These are phyloP conservation scores for Perdita meconis DNA, from an alignment of 2,888 invertebrate genomes.

Conservation along the genomic window DNA sequence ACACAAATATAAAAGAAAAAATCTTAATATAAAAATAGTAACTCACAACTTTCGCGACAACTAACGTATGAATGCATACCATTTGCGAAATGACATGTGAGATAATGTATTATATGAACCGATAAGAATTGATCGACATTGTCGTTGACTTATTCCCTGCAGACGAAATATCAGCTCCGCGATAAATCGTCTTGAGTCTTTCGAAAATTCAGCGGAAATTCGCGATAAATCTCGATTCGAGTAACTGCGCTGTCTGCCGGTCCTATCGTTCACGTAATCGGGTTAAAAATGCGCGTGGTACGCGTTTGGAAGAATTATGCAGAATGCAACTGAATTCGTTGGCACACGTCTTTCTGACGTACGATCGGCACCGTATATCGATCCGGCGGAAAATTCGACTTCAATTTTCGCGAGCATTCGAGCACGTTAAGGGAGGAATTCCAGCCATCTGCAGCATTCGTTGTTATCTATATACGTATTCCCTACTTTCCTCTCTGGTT, in stretches of 20 bases:
- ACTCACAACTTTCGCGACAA: too few relatives aligned
- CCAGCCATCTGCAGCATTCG: constrained; percentile 19
- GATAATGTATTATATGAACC: too few relatives aligned
- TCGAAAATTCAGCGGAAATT: constrained; percentile 2
- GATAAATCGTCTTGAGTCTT: background rate
- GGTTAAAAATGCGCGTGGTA: constrained; percentile 10
- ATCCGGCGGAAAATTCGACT: constrained; percentile 43
- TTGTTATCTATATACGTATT: background rate
- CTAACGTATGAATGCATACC: too few relatives aligned
- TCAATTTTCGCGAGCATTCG: constrained; percentile 54
- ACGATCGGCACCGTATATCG: constrained; percentile 28
- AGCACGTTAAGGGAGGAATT: constrained; percentile 41
- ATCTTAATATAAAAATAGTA: too few relatives aligned
- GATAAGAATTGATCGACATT: too few relatives aligned
- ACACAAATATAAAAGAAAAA: too few relatives aligned
- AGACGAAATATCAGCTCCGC: too few relatives aligned
- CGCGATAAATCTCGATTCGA: constrained; percentile 19
- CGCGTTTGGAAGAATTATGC: constrained; percentile 10
- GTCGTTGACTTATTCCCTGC: too few relatives aligned
- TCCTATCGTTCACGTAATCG: constrained; percentile 15
- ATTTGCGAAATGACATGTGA: too few relatives aligned
- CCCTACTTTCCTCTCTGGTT: background rate
- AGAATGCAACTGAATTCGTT: constrained; percentile 11
- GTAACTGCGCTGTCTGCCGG: constrained; percentile 8
- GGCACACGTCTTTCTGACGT: constrained; percentile 31